Conservation (phyloP, 2,797 vertebrate genomes). For the Propithecus deckenii region DNA sequence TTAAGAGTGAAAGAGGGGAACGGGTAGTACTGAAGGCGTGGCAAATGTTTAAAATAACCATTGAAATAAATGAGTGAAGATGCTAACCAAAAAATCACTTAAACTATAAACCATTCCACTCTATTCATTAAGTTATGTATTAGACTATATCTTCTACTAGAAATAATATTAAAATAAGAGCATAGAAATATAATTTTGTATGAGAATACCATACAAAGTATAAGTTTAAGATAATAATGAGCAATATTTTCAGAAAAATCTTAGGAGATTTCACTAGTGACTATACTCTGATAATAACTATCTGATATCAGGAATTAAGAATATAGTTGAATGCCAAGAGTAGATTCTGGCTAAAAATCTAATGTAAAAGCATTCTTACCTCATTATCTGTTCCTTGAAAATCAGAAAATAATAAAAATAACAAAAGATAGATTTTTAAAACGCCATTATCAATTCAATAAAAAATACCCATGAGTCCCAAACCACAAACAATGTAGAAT, state of each 20-base stretch:
- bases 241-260: not conserved
- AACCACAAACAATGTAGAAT: not conserved
- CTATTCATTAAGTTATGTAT: conserved; percentile 15
- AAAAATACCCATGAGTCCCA: not conserved
- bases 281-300: not conserved
- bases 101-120: not conserved
- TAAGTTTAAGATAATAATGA: not conserved
- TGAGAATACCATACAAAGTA: not conserved
- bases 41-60: not conserved
- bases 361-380: not conserved
- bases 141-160: not conserved
- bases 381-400: not conserved
- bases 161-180: conserved; percentile 30
- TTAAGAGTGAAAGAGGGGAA: not conserved
- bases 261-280: not conserved
- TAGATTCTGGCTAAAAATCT: not conserved
- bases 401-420: not conserved
- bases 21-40: not conserved
- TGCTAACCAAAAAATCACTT: not conserved
- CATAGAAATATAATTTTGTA: not conserved
- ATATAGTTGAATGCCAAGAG: not conserved
- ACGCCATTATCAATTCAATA: conserved; percentile 30
- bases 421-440: not conserved
- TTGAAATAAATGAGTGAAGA: not conserved
- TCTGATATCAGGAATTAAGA: not conserved